phyloP scores from a whole-genome alignment of 2,113 vertebrate species.

The Mobula birostris region DNA sequence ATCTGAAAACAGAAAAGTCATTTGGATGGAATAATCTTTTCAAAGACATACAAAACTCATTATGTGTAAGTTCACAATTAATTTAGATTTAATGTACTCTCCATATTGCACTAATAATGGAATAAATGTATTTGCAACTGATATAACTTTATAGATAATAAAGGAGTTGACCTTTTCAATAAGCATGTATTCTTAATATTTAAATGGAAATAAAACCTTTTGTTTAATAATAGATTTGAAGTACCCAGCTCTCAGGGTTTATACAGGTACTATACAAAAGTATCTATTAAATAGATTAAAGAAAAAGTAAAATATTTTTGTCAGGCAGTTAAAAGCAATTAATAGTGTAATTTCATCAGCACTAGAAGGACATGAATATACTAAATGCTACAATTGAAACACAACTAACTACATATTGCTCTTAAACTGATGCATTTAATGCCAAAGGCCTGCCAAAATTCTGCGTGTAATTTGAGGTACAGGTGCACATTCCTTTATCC shows the following conservation, averaged over 20 bases:
- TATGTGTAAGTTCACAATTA: neutral
- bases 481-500: too few relatives aligned
- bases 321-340: neutral
- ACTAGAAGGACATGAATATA: neutral
- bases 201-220: neutral
- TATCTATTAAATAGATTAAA: neutral
- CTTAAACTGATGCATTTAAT: neutral
- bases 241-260: neutral
- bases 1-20: neutral
- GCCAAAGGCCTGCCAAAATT: neutral
- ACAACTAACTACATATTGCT: neutral
- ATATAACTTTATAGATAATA: neutral
- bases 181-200: neutral
- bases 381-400: neutral
- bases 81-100: neutral
- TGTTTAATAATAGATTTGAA: neutral
- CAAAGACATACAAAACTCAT: neutral
- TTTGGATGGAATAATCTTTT: neutral
- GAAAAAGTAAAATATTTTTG: too few relatives aligned
- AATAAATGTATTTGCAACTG: neutral
- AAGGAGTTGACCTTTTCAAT: neutral
- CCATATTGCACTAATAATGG: neutral
- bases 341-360: neutral
- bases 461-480: neutral
- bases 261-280: neutral